These are phyloP conservation scores for Chaetodon trifascialis DNA, from an alignment of 2,113 vertebrate species.

Conservation along the genomic window DNA sequence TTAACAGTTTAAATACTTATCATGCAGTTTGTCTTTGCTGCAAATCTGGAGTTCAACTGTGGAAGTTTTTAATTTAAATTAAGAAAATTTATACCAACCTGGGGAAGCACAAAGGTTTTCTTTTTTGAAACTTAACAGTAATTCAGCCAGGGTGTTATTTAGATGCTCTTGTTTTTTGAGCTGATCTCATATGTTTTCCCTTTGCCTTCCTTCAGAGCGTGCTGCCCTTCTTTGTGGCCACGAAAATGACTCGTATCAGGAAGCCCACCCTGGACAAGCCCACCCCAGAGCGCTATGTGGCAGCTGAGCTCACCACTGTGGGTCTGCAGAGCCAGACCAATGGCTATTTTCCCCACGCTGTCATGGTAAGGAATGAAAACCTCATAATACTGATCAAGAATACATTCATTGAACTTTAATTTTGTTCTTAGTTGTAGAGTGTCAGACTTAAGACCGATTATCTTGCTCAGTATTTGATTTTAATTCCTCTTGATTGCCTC, in stretches of 20 bases:
- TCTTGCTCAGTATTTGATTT: not conserved
- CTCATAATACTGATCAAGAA: not conserved
- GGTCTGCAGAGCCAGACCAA: constrained; percentile 89
- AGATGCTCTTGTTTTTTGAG: not conserved
- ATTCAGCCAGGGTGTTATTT: no score
- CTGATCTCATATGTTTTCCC: not conserved
- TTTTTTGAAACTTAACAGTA: not conserved
- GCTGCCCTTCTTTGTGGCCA: constrained; percentile 91
- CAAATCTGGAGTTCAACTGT: not conserved
- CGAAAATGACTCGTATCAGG: constrained; percentile 92
- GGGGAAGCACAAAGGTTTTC: not conserved
- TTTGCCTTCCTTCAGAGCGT: constrained; percentile 86
- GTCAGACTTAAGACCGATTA: not conserved
- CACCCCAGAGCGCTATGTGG: constrained; percentile 88
- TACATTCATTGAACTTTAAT: not conserved
- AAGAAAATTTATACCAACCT: not conserved
- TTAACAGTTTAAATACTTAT: no score
- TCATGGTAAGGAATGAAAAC: constrained; percentile 85
- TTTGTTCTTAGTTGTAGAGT: not conserved
- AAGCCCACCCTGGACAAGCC: constrained; percentile 89
- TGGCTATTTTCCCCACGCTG: constrained; percentile 90
- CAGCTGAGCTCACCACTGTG: constrained; percentile 90
- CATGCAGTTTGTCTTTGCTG: not conserved
- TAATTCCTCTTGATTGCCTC: not conserved
- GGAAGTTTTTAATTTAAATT: not conserved